Evolutionary conservation across 2,888 invertebrate genomes (phyloP).

Genomic region (Hypsopygia costalis): DNA sequence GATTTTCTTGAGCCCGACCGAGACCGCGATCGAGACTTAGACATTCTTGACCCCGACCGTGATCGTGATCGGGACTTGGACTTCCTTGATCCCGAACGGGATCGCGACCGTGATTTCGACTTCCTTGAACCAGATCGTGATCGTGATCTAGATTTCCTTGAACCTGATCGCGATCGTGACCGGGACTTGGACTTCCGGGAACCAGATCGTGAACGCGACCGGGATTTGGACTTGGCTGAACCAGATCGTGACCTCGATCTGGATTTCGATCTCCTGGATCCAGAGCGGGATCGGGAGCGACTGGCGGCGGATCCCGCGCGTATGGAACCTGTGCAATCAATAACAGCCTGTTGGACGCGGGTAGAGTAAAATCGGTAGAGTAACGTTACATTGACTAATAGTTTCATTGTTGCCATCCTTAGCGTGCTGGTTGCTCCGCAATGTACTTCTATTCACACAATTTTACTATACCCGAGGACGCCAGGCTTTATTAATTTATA

Average conservation of each 20-base stretch:
- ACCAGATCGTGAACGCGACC: slow-evolving; percentile 18
- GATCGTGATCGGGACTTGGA: slow-evolving; percentile 10
- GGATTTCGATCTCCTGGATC: too few species aligned
- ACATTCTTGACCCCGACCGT: too few species aligned
- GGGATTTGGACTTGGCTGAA: slow-evolving; percentile 8
- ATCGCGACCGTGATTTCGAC: slow-evolving; percentile 13
- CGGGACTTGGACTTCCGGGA: slow-evolving; percentile 6
- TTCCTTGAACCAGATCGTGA: slow-evolving; percentile 9
- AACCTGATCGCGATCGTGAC: slow-evolving; percentile 14
- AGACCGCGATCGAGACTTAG: slow-evolving; percentile 16
- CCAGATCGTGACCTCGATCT: slow-evolving; percentile 11
- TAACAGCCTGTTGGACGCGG: too few species aligned
- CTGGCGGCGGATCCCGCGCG: slow-evolving; percentile 29
- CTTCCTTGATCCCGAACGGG: slow-evolving; percentile 6
- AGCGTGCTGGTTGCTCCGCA: too few species aligned
- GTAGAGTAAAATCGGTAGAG: too few species aligned
- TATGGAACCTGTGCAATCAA: too few species aligned
- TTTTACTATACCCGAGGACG: too few species aligned
- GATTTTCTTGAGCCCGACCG: slow-evolving; percentile 19
- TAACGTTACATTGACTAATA: too few species aligned
- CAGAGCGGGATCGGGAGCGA: slow-evolving; percentile 25
- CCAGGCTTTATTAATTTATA: too few species aligned
- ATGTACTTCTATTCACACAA: too few species aligned
- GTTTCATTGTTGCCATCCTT: too few species aligned
- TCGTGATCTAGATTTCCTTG: slow-evolving; percentile 9